phyloP scores from a whole-genome alignment of 2,888 invertebrate species.

The Lithophane leautieri region DNA sequence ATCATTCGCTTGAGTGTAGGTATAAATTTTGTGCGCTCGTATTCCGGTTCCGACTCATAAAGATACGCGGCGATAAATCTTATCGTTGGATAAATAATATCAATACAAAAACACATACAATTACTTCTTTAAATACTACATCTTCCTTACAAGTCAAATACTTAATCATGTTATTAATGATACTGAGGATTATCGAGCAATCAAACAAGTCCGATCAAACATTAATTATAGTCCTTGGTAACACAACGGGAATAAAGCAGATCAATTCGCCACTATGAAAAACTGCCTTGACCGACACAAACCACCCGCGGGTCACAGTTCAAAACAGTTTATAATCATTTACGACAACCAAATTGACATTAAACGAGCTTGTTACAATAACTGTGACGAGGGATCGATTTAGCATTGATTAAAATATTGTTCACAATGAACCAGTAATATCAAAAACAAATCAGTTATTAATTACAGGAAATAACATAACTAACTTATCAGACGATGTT shows the following conservation, averaged over 20 bases:
- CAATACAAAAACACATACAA: conserved; percentile 43
- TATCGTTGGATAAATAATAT: conserved; percentile 35
- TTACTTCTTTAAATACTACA: conserved; percentile 22
- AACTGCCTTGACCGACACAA: conserved; percentile 79
- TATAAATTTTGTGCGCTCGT: conserved; percentile 55
- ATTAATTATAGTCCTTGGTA: conserved; percentile 67
- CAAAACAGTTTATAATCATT: conserved; percentile 81
- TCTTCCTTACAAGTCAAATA: conserved; percentile 18
- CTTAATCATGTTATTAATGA: conserved; percentile 30
- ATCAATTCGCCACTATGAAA: conserved; percentile 69
- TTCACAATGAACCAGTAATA: conserved; percentile 43
- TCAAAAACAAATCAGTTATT: conserved; percentile 34
- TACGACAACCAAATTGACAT: conserved; percentile 74
- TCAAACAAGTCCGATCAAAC: conserved; percentile 38
- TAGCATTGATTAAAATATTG: conserved; percentile 37
- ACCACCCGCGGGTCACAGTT: conserved; percentile 77
- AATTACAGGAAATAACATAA: conserved; percentile 39
- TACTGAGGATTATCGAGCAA: conserved; percentile 27
- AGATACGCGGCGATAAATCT: conserved; percentile 48
- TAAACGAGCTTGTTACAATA: conserved; percentile 59
- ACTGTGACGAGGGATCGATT: conserved; percentile 45
- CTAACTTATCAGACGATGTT: background rate
- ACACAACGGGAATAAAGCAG: conserved; percentile 68
- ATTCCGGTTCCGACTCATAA: conserved; percentile 46
- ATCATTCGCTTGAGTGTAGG: conserved; percentile 50